Percentiles rank a stretch among this genome's conserved stretches.
Conservation (phyloP, 2,113 vertebrate species). For the Lathamus discolor region DNA sequence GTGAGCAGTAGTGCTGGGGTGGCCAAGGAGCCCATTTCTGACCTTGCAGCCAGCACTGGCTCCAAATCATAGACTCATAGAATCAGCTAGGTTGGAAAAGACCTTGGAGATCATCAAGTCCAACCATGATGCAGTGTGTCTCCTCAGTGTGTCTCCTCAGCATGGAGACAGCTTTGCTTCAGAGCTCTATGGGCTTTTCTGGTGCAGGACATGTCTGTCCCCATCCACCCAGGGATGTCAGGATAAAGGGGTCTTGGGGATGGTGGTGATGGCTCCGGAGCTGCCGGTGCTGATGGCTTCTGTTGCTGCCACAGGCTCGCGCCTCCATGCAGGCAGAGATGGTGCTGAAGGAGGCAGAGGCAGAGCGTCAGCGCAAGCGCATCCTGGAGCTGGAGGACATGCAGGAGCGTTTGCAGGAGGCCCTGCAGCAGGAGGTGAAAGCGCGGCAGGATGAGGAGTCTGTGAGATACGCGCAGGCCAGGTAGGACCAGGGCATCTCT, state of each 20-base stretch:
- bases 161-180: not conserved
- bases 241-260: not conserved
- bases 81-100: not conserved
- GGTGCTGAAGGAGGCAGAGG: constrained; percentile 90
- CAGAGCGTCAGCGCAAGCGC: constrained; percentile 86
- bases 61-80: not conserved
- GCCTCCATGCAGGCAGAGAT: constrained; percentile 95
- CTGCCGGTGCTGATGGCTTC: not conserved
- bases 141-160: not conserved
- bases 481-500: constrained; percentile 70
- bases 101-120: not conserved
- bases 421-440: constrained; percentile 91
- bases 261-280: rapidly evolving
- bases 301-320: constrained; percentile 74
- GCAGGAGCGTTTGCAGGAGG: constrained; percentile 90
- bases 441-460: constrained; percentile 88
- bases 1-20: not conserved
- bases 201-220: not conserved
- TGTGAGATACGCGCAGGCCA: constrained; percentile 87
- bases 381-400: constrained; percentile 92
- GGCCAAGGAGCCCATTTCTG: not conserved
- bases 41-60: not conserved
- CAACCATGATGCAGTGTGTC: not conserved
- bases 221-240: rapidly evolving
- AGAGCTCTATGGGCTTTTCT: not conserved